Evolutionary conservation across 2,888 invertebrate genomes (phyloP).

Genomic region (Drosophila birchii): DNA sequence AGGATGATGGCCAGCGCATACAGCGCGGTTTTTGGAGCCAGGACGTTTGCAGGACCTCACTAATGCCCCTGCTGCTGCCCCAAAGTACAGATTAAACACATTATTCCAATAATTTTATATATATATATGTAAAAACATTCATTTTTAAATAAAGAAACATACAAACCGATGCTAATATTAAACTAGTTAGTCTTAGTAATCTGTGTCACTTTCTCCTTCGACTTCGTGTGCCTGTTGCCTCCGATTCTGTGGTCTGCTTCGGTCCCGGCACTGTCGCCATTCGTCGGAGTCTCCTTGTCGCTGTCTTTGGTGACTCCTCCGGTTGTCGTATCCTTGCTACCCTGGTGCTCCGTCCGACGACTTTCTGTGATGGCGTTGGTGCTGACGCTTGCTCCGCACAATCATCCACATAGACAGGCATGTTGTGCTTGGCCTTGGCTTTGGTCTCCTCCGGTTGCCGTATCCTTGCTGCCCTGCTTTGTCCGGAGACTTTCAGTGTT

Average conservation of each 20-base stretch:
- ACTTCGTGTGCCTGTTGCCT: conserved; percentile 30
- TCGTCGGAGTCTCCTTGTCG: conserved; percentile 8
- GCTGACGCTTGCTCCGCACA: not conserved
- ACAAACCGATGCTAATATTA: not conserved
- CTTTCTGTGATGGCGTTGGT: conserved; percentile 14
- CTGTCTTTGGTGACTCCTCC: conserved; percentile 22
- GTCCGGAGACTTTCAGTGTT: too few species aligned
- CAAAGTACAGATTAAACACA: not conserved
- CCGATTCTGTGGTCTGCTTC: conserved; percentile 1
- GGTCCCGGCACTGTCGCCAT: conserved; percentile 1
- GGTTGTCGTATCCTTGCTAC: conserved; percentile 9
- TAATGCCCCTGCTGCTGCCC: conserved; percentile 47
- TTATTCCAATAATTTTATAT: conserved; percentile 12
- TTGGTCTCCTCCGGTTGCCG: too few species aligned
- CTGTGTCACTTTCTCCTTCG: conserved; percentile 55
- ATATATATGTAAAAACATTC: not conserved
- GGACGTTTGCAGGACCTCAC: conserved; percentile 77
- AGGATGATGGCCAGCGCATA: conserved; percentile 64
- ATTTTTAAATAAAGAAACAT: conserved; percentile 8
- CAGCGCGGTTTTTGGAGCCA: conserved; percentile 82
- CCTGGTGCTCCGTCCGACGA: conserved; percentile 29
- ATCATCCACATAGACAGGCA: not conserved
- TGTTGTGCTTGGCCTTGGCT: not conserved
- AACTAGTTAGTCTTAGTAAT: conserved; percentile 8
- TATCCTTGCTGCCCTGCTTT: too few species aligned